Evolutionary conservation across 2,113 vertebrate species (phyloP), one percentile per base, ranked within the genome.

Genomic region (Stigmatopora nigra): DNA sequence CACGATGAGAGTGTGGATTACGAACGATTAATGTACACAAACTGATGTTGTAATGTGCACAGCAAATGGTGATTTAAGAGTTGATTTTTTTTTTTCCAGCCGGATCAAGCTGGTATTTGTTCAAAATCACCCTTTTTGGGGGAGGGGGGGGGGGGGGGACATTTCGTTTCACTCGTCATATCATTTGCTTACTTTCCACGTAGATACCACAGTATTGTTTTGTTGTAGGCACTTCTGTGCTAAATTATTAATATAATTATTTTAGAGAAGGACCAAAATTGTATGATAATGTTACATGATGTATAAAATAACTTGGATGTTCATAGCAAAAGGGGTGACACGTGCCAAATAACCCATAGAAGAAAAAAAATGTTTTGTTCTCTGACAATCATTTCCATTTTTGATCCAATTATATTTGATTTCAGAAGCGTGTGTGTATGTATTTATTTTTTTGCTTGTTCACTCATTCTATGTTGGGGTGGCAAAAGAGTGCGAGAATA

Each of bases 201-300:
- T 92, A 90, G 90, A 89, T 89, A 86, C 82, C 91, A 92, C 94
- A 96, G 94, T 95, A 93, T 96, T 95, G 88, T 89, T 90, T 88
- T 77, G 75, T 85, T 77, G 80, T 86, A 82, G 87, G 88, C 87
- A 87, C 86, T 58, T 68, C 81, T 67, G 86, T 93, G 92, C 92
- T 91, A 90, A 92, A 93, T 91, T 92, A 92, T 94, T 95, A 93
- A 95, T 95, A 91, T 92, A 94, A 95, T 92, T 89, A 77, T 75
- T 88, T 87, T 92, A 92, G 93, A 91, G 92, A 94, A 93, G 95
- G 96, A 97, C 95, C 95, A 98, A 96, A 96, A 87, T 88, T 66
- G 85, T 92, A 92, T 92, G 73, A 88, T 88, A 82, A 87, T 92
- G 89, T 81, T 90, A 90, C 90, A 84, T 90, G 91, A 84, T 83